Conservation (phyloP, 2,888 invertebrate genomes). For the Lochmaea capreae region DNA sequence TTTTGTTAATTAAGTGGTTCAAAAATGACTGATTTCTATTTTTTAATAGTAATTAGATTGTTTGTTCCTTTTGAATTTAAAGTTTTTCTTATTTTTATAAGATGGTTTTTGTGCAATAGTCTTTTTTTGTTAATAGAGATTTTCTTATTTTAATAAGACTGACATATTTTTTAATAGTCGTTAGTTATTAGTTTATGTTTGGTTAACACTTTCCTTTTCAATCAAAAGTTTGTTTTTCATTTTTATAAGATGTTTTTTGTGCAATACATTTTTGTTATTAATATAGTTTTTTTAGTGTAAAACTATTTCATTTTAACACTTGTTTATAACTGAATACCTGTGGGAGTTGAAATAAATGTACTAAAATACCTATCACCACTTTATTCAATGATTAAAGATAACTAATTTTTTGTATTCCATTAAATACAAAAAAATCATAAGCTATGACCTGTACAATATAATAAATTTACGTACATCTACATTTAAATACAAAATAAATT, state of each 20-base stretch:
- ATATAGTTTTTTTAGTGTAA: background rate
- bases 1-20: background rate
- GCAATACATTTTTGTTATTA: background rate
- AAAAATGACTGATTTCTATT: no score
- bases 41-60: no score
- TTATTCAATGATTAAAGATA: no score
- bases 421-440: background rate
- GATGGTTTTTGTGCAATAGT: background rate
- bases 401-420: no score
- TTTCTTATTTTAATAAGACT: no score
- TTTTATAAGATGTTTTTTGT: slow-evolving; percentile 2
- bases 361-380: no score
- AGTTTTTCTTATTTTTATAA: background rate
- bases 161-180: no score
- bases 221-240: slow-evolving; percentile 2
- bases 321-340: background rate
- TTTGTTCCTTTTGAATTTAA: no score
- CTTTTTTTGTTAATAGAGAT: background rate
- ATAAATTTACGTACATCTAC: background rate
- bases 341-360: no score
- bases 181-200: no score
- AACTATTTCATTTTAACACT: background rate
- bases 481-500: slow-evolving; percentile 15
- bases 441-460: background rate
- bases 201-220: background rate